Evolutionary conservation across 2,113 vertebrate genomes (phyloP).

Genomic region (Pachyramphus minor): DNA sequence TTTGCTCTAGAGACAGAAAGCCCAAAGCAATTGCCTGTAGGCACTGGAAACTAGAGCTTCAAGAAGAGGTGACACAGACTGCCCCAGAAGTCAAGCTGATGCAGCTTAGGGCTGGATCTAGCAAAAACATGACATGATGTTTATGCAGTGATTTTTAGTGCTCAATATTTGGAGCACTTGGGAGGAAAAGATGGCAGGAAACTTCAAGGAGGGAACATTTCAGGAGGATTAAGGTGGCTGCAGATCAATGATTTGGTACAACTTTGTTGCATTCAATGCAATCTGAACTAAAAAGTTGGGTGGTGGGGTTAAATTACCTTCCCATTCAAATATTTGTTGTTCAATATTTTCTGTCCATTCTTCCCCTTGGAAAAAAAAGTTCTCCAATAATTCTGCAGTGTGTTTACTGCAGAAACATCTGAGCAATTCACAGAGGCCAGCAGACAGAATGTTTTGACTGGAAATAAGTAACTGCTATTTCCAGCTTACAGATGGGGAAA

Average conservation of each 20-base stretch:
- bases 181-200: background rate
- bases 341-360: background rate
- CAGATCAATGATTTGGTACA: background rate
- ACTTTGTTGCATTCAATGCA: background rate
- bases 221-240: background rate
- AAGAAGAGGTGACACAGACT: background rate
- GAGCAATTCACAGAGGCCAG: background rate
- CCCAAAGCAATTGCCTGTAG: background rate
- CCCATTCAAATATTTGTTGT: background rate
- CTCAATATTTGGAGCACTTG: background rate
- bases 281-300: background rate
- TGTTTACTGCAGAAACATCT: background rate
- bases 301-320: background rate
- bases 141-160: background rate
- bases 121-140: background rate
- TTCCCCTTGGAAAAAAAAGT: background rate
- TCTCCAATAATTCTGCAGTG: background rate
- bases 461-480: background rate
- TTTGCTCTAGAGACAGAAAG: background rate
- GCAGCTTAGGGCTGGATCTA: background rate
- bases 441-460: background rate
- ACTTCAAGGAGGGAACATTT: background rate
- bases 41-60: background rate
- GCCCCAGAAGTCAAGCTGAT: background rate
- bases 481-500: background rate